These are phyloP conservation scores for Natrix natrix DNA, from an alignment of 2,797 vertebrate genomes.

Conservation along the genomic window DNA sequence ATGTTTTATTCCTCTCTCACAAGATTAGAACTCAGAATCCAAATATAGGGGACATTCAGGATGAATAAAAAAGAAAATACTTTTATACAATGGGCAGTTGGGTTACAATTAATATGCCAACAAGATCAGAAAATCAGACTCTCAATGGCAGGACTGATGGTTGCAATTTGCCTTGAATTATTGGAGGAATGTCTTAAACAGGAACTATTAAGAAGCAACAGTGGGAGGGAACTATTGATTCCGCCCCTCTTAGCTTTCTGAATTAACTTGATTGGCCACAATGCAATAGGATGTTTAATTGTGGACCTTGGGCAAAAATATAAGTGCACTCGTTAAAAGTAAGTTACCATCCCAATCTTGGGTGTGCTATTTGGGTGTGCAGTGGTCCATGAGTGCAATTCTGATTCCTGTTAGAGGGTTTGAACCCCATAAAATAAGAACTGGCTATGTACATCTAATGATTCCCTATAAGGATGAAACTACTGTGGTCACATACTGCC, in stretches of 20 bases:
- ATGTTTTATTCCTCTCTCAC: neutral
- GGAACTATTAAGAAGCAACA: neutral
- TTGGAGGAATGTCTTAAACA: neutral
- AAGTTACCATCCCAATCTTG: neutral
- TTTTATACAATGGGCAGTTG: neutral
- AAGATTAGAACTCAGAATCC: neutral
- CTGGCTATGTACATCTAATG: neutral
- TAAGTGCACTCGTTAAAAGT: neutral
- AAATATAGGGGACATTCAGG: neutral
- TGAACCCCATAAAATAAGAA: neutral
- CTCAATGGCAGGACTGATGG: neutral
- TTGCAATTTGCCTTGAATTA: neutral
- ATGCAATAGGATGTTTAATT: neutral
- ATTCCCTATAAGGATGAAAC: neutral
- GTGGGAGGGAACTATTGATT: neutral
- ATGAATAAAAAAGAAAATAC: neutral
- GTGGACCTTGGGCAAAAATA: neutral
- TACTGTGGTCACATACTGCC: neutral
- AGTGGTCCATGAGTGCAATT: neutral
- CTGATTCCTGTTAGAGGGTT: neutral
- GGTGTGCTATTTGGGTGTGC: neutral
- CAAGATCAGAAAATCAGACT: neutral
- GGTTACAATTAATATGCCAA: neutral
- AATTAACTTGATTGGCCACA: neutral
- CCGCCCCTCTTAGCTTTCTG: neutral